Evolutionary conservation across 2,888 invertebrate genomes (phyloP), one percentile per base, ranked within the genome.

Genomic region (Stenodema calcarata): DNA sequence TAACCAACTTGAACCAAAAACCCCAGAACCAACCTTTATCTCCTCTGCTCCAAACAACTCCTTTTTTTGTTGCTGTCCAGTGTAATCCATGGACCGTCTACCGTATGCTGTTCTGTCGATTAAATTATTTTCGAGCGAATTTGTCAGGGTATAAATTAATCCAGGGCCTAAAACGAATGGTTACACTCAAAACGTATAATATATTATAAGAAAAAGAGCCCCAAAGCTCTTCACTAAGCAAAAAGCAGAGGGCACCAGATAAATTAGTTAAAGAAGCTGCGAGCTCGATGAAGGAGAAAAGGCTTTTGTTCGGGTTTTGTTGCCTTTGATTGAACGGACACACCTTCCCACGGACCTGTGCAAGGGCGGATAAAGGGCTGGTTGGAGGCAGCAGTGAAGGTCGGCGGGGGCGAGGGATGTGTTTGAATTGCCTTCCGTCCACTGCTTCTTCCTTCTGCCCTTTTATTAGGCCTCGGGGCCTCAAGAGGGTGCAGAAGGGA

Each of bases 361-460:
- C 12, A 23, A 23, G 27, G 62, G 73, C 35, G 41, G 73, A 73
- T 30, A 73, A 73, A 30, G n/a, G 73, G 41, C 16, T 73, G n/a
- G 35, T 62, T 23, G 62, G 62, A n/a, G 1, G 18, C 54, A 18
- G 1, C 6, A 4, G 70, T 27, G 14, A 3, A 28, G 54, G 18
- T 54, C 18, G 54, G 11, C 16, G 73, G 73, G 73, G 41, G 23
- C 23, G 41, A 35, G 73, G 62, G 62, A 62, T 73, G 73, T 35
- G 73, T 73, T 73, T 41, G 73, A 73, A 73, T 73, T 73, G 73
- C 73, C 73, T 73, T 73, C 73, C 73, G 73, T 73, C 73, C 73
- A 28, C 73, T 35, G 35, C 73, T 35, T 73, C 73, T 73, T 73
- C 73, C 73, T 73, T 73, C 73, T 73, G 41, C 73, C 73, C 73